Evolutionary conservation across 1,140 invertebrate species (phyloP), one percentile per base, ranked within the genome.

Genomic region (Megalonaias nervosa): DNA sequence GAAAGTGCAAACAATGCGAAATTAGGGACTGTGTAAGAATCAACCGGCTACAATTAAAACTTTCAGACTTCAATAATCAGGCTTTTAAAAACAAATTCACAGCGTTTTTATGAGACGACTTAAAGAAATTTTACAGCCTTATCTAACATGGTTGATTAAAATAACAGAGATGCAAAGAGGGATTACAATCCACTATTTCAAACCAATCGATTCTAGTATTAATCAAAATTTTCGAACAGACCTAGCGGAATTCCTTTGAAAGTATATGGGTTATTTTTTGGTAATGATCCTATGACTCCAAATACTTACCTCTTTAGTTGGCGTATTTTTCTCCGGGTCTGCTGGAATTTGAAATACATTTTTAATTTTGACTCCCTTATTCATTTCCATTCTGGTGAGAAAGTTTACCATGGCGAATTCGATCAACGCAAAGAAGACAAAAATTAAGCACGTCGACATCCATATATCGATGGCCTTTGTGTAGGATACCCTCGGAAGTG

Each of bases 401-500:
- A 88, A 85, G 79, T 89, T 88, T 58, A 87, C 88, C 6, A 90
- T 80, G 19, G 87, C 88, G 77, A 88, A 90, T 79, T 90, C 89
- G 48, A 90, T 83, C 38, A 90, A 82, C 16, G 87, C 83, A 14
- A 84, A 82, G 71, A 89, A 89, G 5, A 90, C 88, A 76, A 89
- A 90, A 59, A 90, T 82, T 26, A 89, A 81, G 67, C 89, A 89
- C 9, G 85, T 84, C 17, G 85, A 86, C 85, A 89, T 89, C 89
- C 88, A 90, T 23, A 90, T 88, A 74, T 90, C 89, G 38, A 89
- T 89, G 15, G 89, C 89, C 72, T 90, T 89, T 0, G 86, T 89
- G 74, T 89, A 90, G 38, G 87, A 89, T 23, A 89, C 87, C 19
- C 86, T 74, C 13, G 82, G 84, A 21, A 87, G 79, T 16, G 85